phyloP scores from a whole-genome alignment of 2,113 vertebrate species.

The Epinephelus lanceolatus region DNA sequence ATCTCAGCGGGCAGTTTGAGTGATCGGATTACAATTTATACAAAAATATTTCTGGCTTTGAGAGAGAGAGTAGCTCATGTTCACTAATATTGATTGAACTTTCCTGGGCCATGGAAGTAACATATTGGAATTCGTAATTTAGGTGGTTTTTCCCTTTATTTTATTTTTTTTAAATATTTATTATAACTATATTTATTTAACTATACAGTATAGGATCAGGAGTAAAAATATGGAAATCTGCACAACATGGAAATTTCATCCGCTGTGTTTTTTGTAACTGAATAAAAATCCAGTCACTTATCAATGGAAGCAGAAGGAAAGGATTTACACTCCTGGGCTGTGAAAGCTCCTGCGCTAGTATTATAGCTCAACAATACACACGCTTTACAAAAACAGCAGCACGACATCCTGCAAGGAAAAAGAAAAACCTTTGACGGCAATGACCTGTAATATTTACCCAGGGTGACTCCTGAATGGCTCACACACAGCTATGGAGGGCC shows the following conservation, averaged over 20 bases:
- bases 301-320: conserved; percentile 27
- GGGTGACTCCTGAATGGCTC: conserved; percentile 46
- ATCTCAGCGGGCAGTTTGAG: no score
- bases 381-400: conserved; percentile 56
- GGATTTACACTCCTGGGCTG: conserved; percentile 16
- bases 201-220: not conserved
- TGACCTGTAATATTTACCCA: conserved; percentile 63
- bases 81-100: no score
- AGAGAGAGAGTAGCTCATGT: no score
- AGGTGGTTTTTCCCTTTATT: no score
- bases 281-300: conserved; percentile 1
- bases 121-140: no score
- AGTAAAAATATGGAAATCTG: not conserved
- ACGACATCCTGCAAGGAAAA: conserved; percentile 50
- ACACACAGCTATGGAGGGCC: conserved; percentile 25
- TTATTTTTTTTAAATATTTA: not conserved
- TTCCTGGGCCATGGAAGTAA: no score
- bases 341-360: conserved; percentile 33
- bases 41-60: no score
- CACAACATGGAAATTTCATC: not conserved
- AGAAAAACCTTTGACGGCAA: conserved; percentile 61
- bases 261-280: not conserved
- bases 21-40: no score
- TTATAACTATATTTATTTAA: no score
- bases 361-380: conserved; percentile 26